Evolutionary conservation across 1,140 invertebrate species (phyloP).

Genomic region (Dinoponera quadriceps): DNA sequence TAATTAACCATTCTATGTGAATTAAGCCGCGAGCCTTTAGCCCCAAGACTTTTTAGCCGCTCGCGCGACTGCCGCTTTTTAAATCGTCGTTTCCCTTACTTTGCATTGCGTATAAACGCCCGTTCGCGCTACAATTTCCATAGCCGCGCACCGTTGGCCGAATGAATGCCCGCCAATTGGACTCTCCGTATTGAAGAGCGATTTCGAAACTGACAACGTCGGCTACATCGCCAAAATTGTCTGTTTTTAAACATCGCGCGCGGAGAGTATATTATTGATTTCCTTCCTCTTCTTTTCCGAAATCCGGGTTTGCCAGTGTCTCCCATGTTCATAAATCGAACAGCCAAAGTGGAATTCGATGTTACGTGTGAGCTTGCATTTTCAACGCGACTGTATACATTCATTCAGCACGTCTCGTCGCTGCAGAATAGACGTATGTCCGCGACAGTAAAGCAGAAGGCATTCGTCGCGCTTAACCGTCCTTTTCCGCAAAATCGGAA

Average conservation of each 20-base stretch:
- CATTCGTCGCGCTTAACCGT: no score
- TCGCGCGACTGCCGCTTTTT: slow-evolving; percentile 21
- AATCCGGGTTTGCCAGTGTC: slow-evolving; percentile 48
- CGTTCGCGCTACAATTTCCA: neutral
- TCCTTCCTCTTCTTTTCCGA: neutral
- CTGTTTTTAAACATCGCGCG: no score
- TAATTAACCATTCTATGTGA: slow-evolving; percentile 66
- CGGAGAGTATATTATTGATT: neutral
- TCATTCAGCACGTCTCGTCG: no score
- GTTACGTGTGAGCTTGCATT: slow-evolving; percentile 77
- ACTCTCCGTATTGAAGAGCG: no score
- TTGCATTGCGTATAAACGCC: neutral
- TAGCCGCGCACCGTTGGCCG: no score
- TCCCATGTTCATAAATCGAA: slow-evolving; percentile 80
- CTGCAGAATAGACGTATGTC: neutral
- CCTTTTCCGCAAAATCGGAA: no score
- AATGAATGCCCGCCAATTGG: no score
- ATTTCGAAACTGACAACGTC: no score
- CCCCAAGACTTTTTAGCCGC: slow-evolving; percentile 41
- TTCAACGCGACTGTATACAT: slow-evolving; percentile 79
- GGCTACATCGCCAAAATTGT: no score
- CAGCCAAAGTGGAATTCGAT: slow-evolving; percentile 81
- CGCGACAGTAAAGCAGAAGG: neutral
- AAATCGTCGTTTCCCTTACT: neutral
- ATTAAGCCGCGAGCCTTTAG: slow-evolving; percentile 47